These are phyloP conservation scores for Liodrosophila aerea DNA, from an alignment of 2,888 invertebrate genomes.

Conservation along the genomic window DNA sequence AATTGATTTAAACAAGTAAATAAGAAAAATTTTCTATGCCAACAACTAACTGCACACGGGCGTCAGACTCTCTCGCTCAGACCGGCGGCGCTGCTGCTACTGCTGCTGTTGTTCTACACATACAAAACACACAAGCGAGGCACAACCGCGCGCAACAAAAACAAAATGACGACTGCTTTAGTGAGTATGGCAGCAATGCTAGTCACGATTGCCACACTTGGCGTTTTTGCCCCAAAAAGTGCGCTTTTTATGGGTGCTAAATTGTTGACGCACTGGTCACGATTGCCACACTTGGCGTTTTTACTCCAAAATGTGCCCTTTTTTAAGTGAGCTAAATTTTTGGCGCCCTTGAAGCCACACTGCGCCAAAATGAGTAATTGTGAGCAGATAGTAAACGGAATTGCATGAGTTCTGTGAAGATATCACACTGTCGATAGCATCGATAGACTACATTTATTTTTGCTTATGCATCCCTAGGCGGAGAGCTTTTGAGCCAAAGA, in stretches of 20 bases:
- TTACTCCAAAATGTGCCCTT: no score
- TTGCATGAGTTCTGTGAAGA: no score
- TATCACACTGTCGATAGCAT: no score
- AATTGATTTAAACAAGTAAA: conserved; percentile 51
- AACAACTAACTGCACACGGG: conserved; percentile 48
- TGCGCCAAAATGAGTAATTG: no score
- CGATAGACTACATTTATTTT: no score
- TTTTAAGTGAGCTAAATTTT: no score
- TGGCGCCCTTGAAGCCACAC: no score
- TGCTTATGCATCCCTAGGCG: neutral
- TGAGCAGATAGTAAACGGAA: no score
- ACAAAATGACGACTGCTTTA: conserved; percentile 49
- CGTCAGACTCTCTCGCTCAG: conserved; percentile 45
- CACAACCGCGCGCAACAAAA: conserved; percentile 49
- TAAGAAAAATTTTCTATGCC: conserved; percentile 52
- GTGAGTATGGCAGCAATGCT: conserved; percentile 19
- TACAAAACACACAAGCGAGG: conserved; percentile 31
- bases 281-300: no score
- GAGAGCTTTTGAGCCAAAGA: conserved; percentile 21
- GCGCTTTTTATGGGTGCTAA: no score
- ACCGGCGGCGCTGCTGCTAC: conserved; percentile 37
- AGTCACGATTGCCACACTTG: conserved; percentile 2
- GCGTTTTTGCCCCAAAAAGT: no score
- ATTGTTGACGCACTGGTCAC: no score
- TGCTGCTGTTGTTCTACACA: conserved; percentile 11